Conservation (phyloP, 1,140 invertebrate species). For the Asbolus verrucosus region DNA sequence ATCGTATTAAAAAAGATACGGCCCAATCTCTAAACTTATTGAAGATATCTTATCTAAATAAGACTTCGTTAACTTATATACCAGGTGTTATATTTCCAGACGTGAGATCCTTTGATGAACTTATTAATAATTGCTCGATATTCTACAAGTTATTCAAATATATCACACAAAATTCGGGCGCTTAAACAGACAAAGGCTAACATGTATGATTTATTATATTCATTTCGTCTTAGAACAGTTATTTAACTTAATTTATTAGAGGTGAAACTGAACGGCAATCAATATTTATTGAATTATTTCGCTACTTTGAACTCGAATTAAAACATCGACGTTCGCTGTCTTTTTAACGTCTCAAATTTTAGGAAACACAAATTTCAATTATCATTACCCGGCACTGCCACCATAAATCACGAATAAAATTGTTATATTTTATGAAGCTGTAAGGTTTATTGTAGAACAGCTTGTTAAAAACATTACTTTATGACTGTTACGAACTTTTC, state of each 20-base stretch:
- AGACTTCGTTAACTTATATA: not conserved
- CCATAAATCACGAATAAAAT: constrained; percentile 29
- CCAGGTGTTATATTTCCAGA: not conserved
- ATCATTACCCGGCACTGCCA: constrained; percentile 5
- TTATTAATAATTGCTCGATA: constrained; percentile 8
- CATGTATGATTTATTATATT: constrained; percentile 20
- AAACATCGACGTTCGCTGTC: not conserved
- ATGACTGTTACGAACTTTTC: constrained; percentile 8
- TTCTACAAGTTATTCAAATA: constrained; percentile 28
- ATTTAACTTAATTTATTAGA: constrained; percentile 31
- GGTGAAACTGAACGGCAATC: constrained; percentile 7
- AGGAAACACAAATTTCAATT: constrained; percentile 18
- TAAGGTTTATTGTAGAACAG: constrained; percentile 33
- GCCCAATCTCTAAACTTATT: not conserved
- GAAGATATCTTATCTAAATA: constrained; percentile 4
- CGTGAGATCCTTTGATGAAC: not conserved
- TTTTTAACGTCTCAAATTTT: too few species aligned
- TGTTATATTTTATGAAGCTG: constrained; percentile 34
- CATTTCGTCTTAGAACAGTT: constrained; percentile 28
- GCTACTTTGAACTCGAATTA: not conserved
- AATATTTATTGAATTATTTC: constrained; percentile 5
- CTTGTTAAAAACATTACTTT: constrained; percentile 37
- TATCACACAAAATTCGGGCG: constrained; percentile 22
- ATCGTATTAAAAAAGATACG: constrained; percentile 11
- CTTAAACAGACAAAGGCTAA: constrained; percentile 34